Evolutionary conservation across 2,113 vertebrate genomes (phyloP).

Genomic region (Gopherus evgoodei): DNA sequence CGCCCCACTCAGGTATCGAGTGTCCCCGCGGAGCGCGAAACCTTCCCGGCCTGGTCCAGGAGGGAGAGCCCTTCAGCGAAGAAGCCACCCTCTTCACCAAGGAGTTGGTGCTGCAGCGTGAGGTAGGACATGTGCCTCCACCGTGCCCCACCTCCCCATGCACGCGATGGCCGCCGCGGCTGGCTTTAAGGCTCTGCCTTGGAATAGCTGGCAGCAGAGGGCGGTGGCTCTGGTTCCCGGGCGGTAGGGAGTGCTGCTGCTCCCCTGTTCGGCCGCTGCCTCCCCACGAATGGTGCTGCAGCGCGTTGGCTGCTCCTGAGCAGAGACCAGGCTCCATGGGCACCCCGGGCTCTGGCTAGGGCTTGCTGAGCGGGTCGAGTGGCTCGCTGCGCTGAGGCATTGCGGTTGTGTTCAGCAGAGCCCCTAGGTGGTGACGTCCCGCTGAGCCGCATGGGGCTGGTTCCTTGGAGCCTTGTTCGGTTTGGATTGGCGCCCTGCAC

Average conservation of each 20-base stretch:
- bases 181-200: not conserved
- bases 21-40: conserved; percentile 94
- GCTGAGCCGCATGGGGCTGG: too few relatives aligned
- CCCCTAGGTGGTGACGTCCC: too few relatives aligned
- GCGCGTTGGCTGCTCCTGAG: not conserved
- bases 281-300: accelerated
- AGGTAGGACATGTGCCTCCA: conserved; percentile 83
- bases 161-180: not conserved
- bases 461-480: not conserved
- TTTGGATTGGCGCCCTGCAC: not conserved
- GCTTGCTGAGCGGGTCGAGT: not conserved
- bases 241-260: accelerated
- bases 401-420: too few relatives aligned
- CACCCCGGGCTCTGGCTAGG: not conserved
- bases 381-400: not conserved
- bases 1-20: conserved; percentile 88
- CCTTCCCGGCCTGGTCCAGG: conserved; percentile 86
- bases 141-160: not conserved
- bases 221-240: not conserved
- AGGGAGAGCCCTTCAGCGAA: conserved; percentile 96
- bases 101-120: conserved; percentile 95
- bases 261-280: accelerated
- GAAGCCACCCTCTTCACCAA: conserved; percentile 95
- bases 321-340: not conserved
- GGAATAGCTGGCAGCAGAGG: too few relatives aligned